Base-by-base conservation (phyloP, 2,113 vertebrate genomes). In the Melanocharis versteri region DNA sequence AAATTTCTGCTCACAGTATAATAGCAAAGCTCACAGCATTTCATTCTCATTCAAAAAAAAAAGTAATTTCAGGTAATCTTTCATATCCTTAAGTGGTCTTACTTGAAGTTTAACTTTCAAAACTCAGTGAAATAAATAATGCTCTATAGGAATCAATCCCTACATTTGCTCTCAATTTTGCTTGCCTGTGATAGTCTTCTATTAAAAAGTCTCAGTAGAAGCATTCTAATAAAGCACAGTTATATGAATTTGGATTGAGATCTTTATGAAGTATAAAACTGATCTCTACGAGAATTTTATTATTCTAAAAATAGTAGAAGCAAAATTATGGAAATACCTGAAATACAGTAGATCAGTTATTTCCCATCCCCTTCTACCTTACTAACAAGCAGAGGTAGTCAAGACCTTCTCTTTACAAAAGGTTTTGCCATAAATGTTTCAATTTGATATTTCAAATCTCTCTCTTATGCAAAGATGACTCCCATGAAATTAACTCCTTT, bases 401-500 rank as follows among this genome's bases (percentile, higher is more conserved):
- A 77, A 65, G 61, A 84, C 83, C 89, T 95, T 65, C 70, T 62
- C 48, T 95, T 87, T 81, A 83, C 56, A 64, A 89, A 89, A 89
- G 72, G 31, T 71, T 93, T 96, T 80, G 57, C 87, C 54, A 44
- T 91, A 89, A 87, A 94, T 13, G 81, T 87, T 95, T 93, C 89
- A 94, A 94, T 96, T 87, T 87, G 73, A 26, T 85, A 73, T 83
- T 93, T 90, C 87, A 70, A 51, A 70, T 91, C 84, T 95, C 65
- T 95, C 65, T 68, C 71, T 83, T 76, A 83, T 44, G 66, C 85
- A 50, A 87, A 73, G 94, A 91, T 1, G 13, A 88, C 87, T 96
- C 94, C 93, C 94, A 92, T 86, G 93, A 93, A 96, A 95, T 91
- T 90, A 94, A 90, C 79, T 96, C 83, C 79, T 93, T 80, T 93